Conservation (phyloP, 1,140 invertebrate species). For the Agraylea sexmaculata region DNA sequence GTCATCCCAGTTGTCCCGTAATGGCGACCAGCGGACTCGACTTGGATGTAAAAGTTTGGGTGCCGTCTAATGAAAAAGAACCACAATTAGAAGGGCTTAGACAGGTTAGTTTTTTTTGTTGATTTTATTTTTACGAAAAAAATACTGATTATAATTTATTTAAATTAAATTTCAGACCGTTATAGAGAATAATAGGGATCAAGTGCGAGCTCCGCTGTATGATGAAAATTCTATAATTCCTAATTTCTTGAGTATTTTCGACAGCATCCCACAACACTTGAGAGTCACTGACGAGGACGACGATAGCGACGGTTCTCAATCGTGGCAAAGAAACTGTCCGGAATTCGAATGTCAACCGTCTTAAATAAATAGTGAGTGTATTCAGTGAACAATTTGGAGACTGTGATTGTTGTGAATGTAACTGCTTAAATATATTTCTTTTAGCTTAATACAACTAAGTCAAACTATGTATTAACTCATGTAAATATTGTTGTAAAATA, state of each 20-base stretch:
- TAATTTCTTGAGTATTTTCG: too few relatives aligned
- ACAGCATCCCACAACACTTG: constrained; percentile 13
- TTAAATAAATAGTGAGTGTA: too few relatives aligned
- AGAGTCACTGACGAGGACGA: constrained; percentile 29
- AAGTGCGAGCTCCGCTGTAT: constrained; percentile 26
- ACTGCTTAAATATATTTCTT: too few relatives aligned
- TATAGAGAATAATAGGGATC: constrained; percentile 25
- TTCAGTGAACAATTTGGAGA: background rate
- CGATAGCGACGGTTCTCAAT: constrained; percentile 31
- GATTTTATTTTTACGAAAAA: background rate
- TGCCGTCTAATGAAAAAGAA: constrained; percentile 54
- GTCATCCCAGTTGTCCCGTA: constrained; percentile 77
- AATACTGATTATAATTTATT: constrained; percentile 20
- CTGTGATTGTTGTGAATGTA: too few relatives aligned
- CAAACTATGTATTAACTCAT: too few relatives aligned
- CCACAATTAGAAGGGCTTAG: constrained; percentile 32
- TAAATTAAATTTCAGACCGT: constrained; percentile 25
- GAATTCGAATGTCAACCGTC: too few relatives aligned
- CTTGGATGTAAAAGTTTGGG: constrained; percentile 88
- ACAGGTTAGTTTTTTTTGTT: constrained; percentile 13
- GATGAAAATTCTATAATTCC: too few relatives aligned
- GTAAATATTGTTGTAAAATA: too few relatives aligned
- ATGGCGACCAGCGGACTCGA: constrained; percentile 87
- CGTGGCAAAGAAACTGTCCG: too few relatives aligned
- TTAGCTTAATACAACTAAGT: too few relatives aligned